Evolutionary conservation across 2,797 vertebrate species (phyloP).

Genomic region (Pitangus sulphuratus): DNA sequence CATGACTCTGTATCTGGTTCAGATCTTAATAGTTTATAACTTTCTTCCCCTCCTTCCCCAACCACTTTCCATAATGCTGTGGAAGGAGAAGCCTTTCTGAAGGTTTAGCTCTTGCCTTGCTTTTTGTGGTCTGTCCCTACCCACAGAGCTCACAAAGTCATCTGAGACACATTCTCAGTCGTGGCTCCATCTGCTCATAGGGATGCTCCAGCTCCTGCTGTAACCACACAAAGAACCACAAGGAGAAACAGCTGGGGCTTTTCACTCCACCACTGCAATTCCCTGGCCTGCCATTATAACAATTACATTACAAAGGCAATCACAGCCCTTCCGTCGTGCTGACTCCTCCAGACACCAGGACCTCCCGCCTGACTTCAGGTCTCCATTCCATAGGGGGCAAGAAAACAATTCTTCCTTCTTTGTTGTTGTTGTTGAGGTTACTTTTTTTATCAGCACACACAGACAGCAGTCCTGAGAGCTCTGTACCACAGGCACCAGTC

Average conservation of each 20-base stretch:
- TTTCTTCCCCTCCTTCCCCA: background rate
- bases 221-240: slow-evolving; percentile 57
- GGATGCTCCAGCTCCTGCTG: slow-evolving; percentile 18
- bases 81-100: background rate
- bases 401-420: slow-evolving; percentile 22
- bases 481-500: slow-evolving; percentile 46
- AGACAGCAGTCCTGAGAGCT: background rate
- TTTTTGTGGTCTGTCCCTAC: background rate
- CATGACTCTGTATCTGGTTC: background rate
- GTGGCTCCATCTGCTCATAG: background rate
- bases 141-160: background rate
- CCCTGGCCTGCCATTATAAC: slow-evolving; percentile 31
- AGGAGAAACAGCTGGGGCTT: slow-evolving; percentile 15
- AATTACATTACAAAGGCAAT: slow-evolving; percentile 52
- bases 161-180: background rate
- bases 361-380: slow-evolving; percentile 5
- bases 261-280: slow-evolving; percentile 44
- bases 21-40: background rate
- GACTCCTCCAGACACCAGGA: slow-evolving; percentile 17
- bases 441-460: slow-evolving; percentile 24
- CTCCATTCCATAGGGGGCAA: background rate
- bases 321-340: background rate
- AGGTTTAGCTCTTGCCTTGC: background rate
- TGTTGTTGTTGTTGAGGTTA: slow-evolving; percentile 24
- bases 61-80: background rate